Base-by-base conservation (phyloP, 2,797 vertebrate genomes). In the Tenualosa ilisha region DNA sequence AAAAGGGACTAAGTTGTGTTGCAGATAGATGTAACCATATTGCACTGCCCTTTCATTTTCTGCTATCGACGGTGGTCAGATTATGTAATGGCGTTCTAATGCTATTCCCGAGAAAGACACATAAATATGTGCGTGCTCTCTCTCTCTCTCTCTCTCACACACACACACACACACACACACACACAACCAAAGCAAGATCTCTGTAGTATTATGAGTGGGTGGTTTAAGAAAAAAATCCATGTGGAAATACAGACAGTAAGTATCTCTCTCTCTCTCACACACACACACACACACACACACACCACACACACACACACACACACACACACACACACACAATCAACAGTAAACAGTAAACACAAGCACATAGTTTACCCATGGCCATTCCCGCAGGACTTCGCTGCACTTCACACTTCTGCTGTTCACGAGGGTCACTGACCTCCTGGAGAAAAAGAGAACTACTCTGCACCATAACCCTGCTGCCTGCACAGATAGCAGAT, bases 241-340 rank as follows among this genome's bases (percentile, higher is more conserved):
- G 13, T 68, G 63, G 9, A 68, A 15, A 40, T 72, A 72, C 15
- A 72, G 9, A 72, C 3, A 72, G 31, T 40, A 40, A 15, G 0
- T 20, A 3, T 56, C 54, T 56, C 3, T 22, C 15, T 5, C 61
- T 24, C 63, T 51, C 63, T 24, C 63, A 9, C 22, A 9, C n/a
- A 26, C 63, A 65, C 24, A 31, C 65, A 72, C 65, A 72, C 65
- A 65, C 2, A 65, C 63, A 72, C 26, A 15, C 24, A 72, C 65
- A 72, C 65, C 65, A 72, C 26, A 72, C 65, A 37, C 0, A 72
- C 65, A 72, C 26, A 72, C 26, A 72, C 26, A 68, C 65, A 37
- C 63, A 68, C 26, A 68, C 24, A 68, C 63, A 68, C 63, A 68
- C 63, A 68, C 65, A 17, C 65, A 37, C 65, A 37, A 68, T 26